Evolutionary conservation across 2,888 invertebrate species (phyloP), one percentile per base, ranked within the genome.

Genomic region (Saturnia pavonia): DNA sequence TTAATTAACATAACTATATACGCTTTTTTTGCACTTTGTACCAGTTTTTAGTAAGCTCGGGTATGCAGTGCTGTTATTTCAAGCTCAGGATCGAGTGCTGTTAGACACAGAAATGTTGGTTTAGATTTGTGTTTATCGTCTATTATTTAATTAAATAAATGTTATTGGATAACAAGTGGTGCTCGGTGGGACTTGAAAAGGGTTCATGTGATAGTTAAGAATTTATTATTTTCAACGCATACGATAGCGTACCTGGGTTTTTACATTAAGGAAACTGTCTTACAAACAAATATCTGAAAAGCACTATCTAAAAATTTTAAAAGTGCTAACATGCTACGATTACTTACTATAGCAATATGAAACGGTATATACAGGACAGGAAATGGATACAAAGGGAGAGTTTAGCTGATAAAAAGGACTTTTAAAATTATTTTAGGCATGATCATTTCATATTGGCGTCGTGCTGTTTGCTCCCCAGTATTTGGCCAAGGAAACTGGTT

Each of bases 81-180:
- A 79, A 79, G 80, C 78, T 72, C 45, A 57, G 69, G 70, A 67
- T 67, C 45, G 68, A 81, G 88, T 90, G 89, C 85, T 79, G 88
- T 91, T 91, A 91, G 87, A 88, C 82, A 90, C 91, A 86, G 84
- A 80, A 27, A 80, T 77, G 74, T 77, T 77, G 73, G 72, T 74
- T 72, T 69, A 76, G 74, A 78, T 74, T 74, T 75, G 77, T 74
- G 74, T 69, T 79, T 79, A 14, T 40, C n/a, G 79, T 78, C 81
- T 76, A 77, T 75, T 66, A 76, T 70, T 74, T 75, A 72, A 72
- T 74, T 77, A 79, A 14, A 77, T 78, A 78, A 76, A 76, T 81
- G 79, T 79, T 82, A 82, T 80, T 22, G 79, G 84, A 88, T 90
- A 91, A 92, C 92, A 92, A 91, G 91, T 91, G 91, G 92, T 92